Base-by-base conservation (phyloP, 2,888 invertebrate genomes). In the Nomada ruficornis region DNA sequence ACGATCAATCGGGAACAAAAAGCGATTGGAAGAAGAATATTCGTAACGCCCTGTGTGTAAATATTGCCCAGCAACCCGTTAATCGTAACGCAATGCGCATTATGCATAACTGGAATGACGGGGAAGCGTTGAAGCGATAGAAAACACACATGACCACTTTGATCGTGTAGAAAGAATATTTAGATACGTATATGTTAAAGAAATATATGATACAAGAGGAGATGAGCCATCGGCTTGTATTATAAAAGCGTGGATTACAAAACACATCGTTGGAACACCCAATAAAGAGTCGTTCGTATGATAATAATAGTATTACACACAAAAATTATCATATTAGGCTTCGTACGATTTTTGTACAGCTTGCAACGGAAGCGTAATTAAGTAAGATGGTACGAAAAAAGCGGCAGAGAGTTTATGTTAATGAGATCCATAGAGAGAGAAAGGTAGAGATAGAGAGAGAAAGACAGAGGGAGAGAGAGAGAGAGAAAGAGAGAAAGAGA, bases 121-220 rank as follows among this genome's bases (percentile, higher is more conserved):
- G 86, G 77, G 79, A 89, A 89, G 89, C 88, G 85, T 79, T 84
- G 71, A 90, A 90, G 90, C 89, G 89, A 88, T 55, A 88, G 84
- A 89, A 83, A 80, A 84, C 70, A 89, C 85, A 64, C 77, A 78
- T 77, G 82, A 75, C 86, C 72, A 79, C 50, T 71, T 79, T 54
- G 9, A 80, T 83, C 72, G 85, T 84, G 79, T 85, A 70, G 50
- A 67, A 70, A 59, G 64, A 64, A 60, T 69, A 64, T 73, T 23
- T 44, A 65, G 64, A 64, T 57, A 60, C 36, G 65, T 62, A 54
- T 26, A 36, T 63, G 52, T 73, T 60, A n/a, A 70, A 60, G 59
- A 47, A 55, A 81, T 36, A 63, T 44, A 54, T 23, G 59, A 64
- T 29, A 68, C 36, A 69, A 42, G 62, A 44, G 29, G 54, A 10